Percentiles rank a stretch among this genome's conserved stretches.
Conservation (phyloP, 1,140 invertebrate species). For the Monochamus saltuarius region DNA sequence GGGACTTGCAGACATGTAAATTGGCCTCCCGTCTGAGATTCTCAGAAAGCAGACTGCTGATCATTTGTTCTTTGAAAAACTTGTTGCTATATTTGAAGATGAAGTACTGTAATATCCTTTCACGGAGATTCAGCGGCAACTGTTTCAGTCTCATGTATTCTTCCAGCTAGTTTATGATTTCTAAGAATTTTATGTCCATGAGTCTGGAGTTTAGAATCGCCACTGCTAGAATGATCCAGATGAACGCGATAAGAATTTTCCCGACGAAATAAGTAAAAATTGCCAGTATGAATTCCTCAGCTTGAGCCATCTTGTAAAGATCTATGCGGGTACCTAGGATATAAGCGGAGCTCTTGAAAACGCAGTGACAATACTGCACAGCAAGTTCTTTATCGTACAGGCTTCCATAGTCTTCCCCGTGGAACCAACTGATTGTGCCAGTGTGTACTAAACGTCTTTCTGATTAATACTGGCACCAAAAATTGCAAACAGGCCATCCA, state of each 20-base stretch:
- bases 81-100: constrained; percentile 35
- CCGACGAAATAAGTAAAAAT: constrained; percentile 18
- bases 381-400: too few relatives aligned
- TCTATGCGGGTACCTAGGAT: too few relatives aligned
- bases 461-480: too few relatives aligned
- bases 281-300: not conserved
- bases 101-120: constrained; percentile 35
- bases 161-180: constrained; percentile 36
- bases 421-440: too few relatives aligned
- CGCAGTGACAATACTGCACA: too few relatives aligned
- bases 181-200: constrained; percentile 31
- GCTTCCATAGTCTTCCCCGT: too few relatives aligned
- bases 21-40: constrained; percentile 41
- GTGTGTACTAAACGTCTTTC: too few relatives aligned
- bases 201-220: constrained; percentile 19
- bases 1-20: constrained; percentile 33
- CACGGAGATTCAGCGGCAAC: constrained; percentile 29
- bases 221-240: constrained; percentile 31
- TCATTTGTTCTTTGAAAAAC: constrained; percentile 34
- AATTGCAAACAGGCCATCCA: too few relatives aligned
- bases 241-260: constrained; percentile 33
- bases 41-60: constrained; percentile 28
- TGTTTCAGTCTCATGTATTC: constrained; percentile 39
- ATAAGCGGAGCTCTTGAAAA: too few relatives aligned
- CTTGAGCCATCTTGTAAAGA: too few relatives aligned